These are phyloP conservation scores for Callaeas wilsoni DNA, from an alignment of 2,113 vertebrate genomes.

Conservation along the genomic window DNA sequence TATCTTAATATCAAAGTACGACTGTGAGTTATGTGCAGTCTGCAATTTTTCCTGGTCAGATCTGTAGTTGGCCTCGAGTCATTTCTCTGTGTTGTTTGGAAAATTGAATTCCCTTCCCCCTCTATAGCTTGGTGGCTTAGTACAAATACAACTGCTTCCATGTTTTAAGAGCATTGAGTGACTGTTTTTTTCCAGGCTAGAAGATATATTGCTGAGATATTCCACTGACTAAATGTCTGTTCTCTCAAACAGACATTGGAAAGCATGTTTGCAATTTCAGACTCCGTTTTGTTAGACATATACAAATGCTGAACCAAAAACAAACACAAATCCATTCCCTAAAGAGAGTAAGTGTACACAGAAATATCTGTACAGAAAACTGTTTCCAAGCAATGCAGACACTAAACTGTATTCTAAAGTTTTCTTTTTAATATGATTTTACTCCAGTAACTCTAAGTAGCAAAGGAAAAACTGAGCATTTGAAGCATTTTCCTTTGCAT, in stretches of 20 bases:
- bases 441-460: background rate
- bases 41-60: background rate
- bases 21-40: background rate
- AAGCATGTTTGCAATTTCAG: conserved; percentile 6
- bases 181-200: background rate
- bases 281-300: background rate
- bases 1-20: background rate
- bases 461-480: background rate
- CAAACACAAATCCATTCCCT: background rate
- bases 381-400: background rate
- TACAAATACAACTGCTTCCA: background rate
- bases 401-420: background rate
- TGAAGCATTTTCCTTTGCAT: background rate
- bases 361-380: background rate
- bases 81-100: background rate
- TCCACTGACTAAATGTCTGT: background rate
- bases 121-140: background rate
- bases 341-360: background rate
- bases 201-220: background rate
- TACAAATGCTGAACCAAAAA: background rate
- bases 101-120: background rate
- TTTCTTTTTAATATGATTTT: background rate
- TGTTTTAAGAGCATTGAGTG: background rate
- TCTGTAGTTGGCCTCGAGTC: background rate
- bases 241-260: background rate